phyloP scores from a whole-genome alignment of 2,797 vertebrate species.

The Coreius guichenoti region DNA sequence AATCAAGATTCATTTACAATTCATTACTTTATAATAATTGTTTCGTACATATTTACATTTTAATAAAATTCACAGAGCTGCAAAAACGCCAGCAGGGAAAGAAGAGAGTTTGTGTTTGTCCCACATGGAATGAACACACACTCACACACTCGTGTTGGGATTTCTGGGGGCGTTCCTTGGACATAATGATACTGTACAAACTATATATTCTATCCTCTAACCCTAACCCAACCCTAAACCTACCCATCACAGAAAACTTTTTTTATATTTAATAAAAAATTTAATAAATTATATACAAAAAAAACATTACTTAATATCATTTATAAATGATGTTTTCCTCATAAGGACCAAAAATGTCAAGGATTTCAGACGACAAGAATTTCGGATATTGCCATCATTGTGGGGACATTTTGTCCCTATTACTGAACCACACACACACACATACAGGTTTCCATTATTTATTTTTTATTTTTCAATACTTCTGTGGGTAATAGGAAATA shows the following conservation, averaged over 20 bases:
- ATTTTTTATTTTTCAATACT: background rate
- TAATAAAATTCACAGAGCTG: constrained; percentile 75
- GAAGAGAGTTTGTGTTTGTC: constrained; percentile 57
- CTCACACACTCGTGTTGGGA: background rate
- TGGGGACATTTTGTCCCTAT: background rate
- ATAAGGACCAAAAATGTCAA: background rate
- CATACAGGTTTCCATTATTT: background rate
- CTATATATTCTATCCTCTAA: too few species aligned
- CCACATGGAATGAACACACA: constrained; percentile 50
- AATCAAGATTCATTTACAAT: background rate
- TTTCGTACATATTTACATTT: constrained; percentile 71
- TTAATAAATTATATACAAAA: too few species aligned
- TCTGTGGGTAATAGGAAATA: background rate
- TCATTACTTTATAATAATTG: background rate
- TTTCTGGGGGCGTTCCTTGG: too few species aligned
- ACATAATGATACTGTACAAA: too few species aligned
- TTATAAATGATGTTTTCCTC: background rate
- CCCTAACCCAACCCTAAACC: too few species aligned
- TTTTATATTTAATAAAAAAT: too few species aligned
- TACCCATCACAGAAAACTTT: too few species aligned
- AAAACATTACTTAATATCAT: too few species aligned
- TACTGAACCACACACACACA: background rate
- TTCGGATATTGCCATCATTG: background rate
- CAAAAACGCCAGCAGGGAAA: constrained; percentile 65
- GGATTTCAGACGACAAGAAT: background rate